A percentile compares a stretch with the other conserved stretches of the same genome.
Evolutionary conservation across 2,888 invertebrate species (phyloP).

Genomic region (Neoitamus cyanurus): DNA sequence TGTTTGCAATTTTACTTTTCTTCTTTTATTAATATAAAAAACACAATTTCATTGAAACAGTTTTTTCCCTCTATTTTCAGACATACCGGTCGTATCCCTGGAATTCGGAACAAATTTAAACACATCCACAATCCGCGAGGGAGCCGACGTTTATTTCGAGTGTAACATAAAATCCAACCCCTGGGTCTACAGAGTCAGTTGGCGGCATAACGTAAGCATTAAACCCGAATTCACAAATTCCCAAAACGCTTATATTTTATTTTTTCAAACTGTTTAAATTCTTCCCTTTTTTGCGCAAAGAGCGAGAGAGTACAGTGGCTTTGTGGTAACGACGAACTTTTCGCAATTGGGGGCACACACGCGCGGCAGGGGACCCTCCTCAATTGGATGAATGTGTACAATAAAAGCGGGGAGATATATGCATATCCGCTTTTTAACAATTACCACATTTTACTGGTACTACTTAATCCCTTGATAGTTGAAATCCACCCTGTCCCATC

Average conservation of each 20-base stretch:
- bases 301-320: neutral
- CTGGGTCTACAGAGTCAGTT: slow-evolving; percentile 81
- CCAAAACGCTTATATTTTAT: slow-evolving; percentile 41
- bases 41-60: neutral
- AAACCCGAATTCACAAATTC: slow-evolving; percentile 33
- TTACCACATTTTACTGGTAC: slow-evolving; percentile 37
- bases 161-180: slow-evolving; percentile 91
- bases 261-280: slow-evolving; percentile 41
- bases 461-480: slow-evolving; percentile 31
- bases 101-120: slow-evolving; percentile 84
- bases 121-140: slow-evolving; percentile 83
- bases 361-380: neutral
- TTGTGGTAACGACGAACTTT: slow-evolving; percentile 41
- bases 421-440: slow-evolving; percentile 28
- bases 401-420: neutral
- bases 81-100: slow-evolving; percentile 83
- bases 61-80: slow-evolving; percentile 68
- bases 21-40: slow-evolving; percentile 12
- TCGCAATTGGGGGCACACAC: neutral
- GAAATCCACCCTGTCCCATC: neutral
- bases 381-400: slow-evolving; percentile 18
- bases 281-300: neutral
- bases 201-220: slow-evolving; percentile 79
- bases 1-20: slow-evolving; percentile 4
- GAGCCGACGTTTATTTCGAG: slow-evolving; percentile 91